These are phyloP conservation scores for Ancistrus triradiatus DNA, from an alignment of 2,113 vertebrate genomes.

Conservation along the genomic window DNA sequence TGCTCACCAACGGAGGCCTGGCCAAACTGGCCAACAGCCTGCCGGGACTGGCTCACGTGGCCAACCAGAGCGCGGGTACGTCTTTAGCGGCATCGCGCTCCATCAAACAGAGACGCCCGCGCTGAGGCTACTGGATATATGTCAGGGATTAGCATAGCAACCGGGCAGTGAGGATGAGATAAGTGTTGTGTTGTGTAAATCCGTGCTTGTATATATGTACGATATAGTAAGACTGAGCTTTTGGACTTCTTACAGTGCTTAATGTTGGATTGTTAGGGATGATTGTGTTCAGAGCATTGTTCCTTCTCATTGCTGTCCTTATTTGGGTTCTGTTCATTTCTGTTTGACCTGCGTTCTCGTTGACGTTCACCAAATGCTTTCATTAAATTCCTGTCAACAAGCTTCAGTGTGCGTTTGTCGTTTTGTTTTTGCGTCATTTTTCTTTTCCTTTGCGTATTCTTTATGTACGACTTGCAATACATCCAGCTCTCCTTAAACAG, in stretches of 20 bases:
- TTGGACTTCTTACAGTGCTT: too few species aligned
- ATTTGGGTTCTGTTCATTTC: slow-evolving; percentile 38
- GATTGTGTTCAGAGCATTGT: too few species aligned
- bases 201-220: too few species aligned
- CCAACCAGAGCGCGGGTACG: slow-evolving; percentile 86
- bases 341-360: slow-evolving; percentile 34
- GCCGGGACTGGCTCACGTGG: slow-evolving; percentile 88
- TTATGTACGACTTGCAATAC: too few species aligned
- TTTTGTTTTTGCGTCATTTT: not conserved
- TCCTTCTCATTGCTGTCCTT: not conserved
- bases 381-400: slow-evolving; percentile 42
- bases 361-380: slow-evolving; percentile 46
- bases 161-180: not conserved
- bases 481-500: too few species aligned
- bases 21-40: slow-evolving; percentile 90
- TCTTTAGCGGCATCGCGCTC: slow-evolving; percentile 41
- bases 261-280: too few species aligned
- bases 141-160: not conserved
- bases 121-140: slow-evolving; percentile 50
- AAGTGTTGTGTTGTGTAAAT: too few species aligned
- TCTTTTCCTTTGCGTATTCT: not conserved
- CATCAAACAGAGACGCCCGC: slow-evolving; percentile 55
- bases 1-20: slow-evolving; percentile 87
- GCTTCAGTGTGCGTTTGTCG: not conserved
- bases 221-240: too few species aligned